Evolutionary conservation across 2,113 vertebrate species (phyloP).

Genomic region (Anseranas semipalmata): DNA sequence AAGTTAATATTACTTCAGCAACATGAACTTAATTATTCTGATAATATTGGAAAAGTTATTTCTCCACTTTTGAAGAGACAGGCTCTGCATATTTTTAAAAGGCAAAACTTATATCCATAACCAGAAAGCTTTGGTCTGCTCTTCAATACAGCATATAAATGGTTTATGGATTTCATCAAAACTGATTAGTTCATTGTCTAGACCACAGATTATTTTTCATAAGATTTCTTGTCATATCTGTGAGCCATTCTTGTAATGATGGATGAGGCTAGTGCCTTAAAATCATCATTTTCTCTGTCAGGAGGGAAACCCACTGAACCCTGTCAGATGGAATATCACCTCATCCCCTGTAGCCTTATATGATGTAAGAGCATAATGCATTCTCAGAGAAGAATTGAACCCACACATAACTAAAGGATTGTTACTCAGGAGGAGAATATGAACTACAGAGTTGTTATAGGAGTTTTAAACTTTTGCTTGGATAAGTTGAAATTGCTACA

Average conservation of each 20-base stretch:
- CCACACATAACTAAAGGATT: neutral
- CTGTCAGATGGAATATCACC: conserved; percentile 44
- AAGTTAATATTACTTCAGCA: conserved; percentile 2
- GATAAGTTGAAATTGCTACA: neutral
- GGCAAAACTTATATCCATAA: neutral
- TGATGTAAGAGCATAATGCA: neutral
- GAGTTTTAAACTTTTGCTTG: conserved; percentile 5
- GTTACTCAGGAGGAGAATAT: neutral
- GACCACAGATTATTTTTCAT: conserved; percentile 57
- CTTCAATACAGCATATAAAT: neutral
- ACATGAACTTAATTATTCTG: conserved; percentile 26
- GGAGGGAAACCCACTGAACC: conserved; percentile 51
- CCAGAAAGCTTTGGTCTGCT: neutral
- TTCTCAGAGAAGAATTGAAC: neutral
- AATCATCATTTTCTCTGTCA: conserved; percentile 50
- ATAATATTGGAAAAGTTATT: conserved; percentile 15
- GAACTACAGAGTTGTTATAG: neutral
- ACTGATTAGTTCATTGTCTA: conserved; percentile 52
- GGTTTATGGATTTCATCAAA: conserved; percentile 52
- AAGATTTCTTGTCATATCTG: conserved; percentile 47
- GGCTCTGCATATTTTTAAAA: neutral
- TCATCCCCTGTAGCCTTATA: neutral
- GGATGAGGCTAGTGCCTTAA: conserved; percentile 44
- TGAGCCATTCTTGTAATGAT: conserved; percentile 41
- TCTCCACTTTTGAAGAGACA: neutral